Conservation (phyloP, 2,797 vertebrate genomes). For the Meriones psammophilus region DNA sequence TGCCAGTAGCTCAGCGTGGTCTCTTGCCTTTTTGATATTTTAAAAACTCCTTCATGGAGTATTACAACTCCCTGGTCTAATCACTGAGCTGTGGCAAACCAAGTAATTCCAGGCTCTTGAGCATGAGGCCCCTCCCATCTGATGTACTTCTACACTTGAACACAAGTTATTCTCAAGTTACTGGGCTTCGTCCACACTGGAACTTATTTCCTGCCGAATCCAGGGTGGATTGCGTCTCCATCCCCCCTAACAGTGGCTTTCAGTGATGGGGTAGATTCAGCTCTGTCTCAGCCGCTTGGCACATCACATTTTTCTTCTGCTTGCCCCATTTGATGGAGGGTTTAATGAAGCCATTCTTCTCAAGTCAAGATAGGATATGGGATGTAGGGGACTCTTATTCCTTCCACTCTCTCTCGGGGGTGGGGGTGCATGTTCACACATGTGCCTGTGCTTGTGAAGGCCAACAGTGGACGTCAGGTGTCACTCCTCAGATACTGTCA, state of each 20-base stretch:
- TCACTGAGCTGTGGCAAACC: neutral
- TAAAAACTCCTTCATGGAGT: neutral
- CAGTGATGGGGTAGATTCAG: neutral
- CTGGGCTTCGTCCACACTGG: neutral
- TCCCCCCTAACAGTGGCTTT: neutral
- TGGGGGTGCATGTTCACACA: neutral
- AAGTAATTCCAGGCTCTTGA: neutral
- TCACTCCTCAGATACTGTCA: neutral
- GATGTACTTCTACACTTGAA: neutral
- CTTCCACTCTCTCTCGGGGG: neutral
- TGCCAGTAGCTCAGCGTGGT: neutral
- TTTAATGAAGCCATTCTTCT: conserved; percentile 52
- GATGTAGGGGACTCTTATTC: neutral
- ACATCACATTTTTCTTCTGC: conserved; percentile 5
- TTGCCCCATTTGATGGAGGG: neutral
- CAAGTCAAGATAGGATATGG: neutral
- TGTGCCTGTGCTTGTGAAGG: neutral
- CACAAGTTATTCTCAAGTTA: neutral
- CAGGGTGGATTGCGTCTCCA: neutral
- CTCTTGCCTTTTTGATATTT: conserved; percentile 4
- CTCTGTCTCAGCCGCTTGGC: neutral
- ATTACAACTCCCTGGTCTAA: neutral
- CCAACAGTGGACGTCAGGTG: neutral
- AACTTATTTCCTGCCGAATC: neutral
- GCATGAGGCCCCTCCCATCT: neutral